Evolutionary conservation across 64 coral and sea anemone species (phyloP), one percentile per base, ranked within the genome.

Genomic region (Astreopora myriophthalma): DNA sequence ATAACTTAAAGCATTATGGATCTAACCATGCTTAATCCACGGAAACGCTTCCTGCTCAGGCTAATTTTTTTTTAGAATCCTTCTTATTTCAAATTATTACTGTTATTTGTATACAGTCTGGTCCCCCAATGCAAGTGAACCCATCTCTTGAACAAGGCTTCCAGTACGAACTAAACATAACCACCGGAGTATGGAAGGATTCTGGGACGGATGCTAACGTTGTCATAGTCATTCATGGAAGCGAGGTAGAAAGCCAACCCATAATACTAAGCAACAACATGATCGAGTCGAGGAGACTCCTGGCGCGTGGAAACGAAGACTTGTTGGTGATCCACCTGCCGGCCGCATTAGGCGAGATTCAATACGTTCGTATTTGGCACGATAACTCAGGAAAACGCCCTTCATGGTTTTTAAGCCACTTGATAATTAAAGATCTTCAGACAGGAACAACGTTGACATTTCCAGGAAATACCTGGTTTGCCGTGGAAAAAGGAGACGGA

Each of bases 141-240:
- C 28, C 39, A 42, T 36, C 16, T 25, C 22, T 37, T 0, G 63
- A 33, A 6, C 33, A 12, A 13, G 32, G 32, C 51, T 77, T 76
- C 39, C 25, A 48, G 19, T 89, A 89, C 38, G 55, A 79, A 30
- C 29, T 89, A 31, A 89, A 51, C 1, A 30, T 89, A 11, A 34
- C 14, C 9, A 89, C 87, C 7, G 87, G 87, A 3, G 73, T 79
- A 29, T 89, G 87, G 87, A 34, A 34, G 25, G 61, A 78, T 10
- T 91, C 52, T 86, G 93, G 93, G 3, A 95, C 93, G 3, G 91
- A 88, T 22, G 88, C 88, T 36, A 57, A 52, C 31, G 93, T 95
- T 71, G 85, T 79, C 42, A 95, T 95, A 69, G 93, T 89, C 52
- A 95, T 95, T 46, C 71, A 95, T 72, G 94, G 94, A 88, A 95